Evolutionary conservation across 2,797 vertebrate species (phyloP), one percentile per base, ranked within the genome.

Genomic region (Hirundo rustica): DNA sequence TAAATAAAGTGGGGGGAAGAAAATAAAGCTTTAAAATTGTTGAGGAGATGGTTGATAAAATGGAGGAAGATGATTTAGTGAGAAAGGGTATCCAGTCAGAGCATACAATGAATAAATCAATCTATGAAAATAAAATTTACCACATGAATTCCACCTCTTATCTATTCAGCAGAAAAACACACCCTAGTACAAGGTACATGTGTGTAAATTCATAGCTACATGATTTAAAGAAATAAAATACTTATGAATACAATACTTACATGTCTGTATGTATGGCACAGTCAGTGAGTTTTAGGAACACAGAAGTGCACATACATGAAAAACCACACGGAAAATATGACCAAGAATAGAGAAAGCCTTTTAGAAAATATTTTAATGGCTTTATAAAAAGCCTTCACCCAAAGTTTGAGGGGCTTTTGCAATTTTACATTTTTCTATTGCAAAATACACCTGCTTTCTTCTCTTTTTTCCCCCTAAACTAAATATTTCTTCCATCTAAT

Each of bases 401-500:
- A 90, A 98, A 98, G 95, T 98, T 98, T 95, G 91, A 96, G 94
- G 86, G 83, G 54, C 60, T 98, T 98, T 96, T 96, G 95, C 97
- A 97, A 97, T 97, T 90, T 97, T 96, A 96, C 92, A 96, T 97
- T 98, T 95, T 98, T 96, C 97, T 97, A 97, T 93, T 96, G 97
- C 96, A 98, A 97, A 98, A 98, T 98, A 98, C 98, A 98, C 98
- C 98, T 98, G 98, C 98, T 97, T 98, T 98, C 95, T 96, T 96
- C 95, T 94, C 91, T 94, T 96, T 71, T 66, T 53, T 21, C 48
- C 86, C 54, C 93, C 83, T 89, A 98, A 97, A 98, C 98, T 98
- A 98, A 98, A 98, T 98, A 98, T 98, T 98, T 98, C 98, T 98
- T 98, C 98, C 98, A 98, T 98, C 97, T 98, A 98, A 98, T 98